These are phyloP conservation scores for Myxocyprinus asiaticus DNA, from an alignment of 2,113 vertebrate species.

Conservation along the genomic window DNA sequence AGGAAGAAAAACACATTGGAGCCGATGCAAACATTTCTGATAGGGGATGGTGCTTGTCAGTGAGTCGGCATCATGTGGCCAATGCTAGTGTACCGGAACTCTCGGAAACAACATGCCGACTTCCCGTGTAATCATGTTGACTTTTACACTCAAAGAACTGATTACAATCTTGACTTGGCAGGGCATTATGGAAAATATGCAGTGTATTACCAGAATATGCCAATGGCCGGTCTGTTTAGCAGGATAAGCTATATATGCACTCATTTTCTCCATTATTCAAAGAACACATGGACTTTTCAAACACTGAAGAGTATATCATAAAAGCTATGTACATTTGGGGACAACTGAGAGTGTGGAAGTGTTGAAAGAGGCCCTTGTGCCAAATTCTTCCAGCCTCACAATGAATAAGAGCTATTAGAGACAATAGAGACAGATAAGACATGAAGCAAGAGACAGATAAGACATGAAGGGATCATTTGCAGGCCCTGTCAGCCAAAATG, in stretches of 20 bases:
- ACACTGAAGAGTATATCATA: background rate
- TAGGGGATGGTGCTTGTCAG: too few species aligned
- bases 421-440: constrained; percentile 55
- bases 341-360: constrained; percentile 43
- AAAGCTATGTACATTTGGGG: background rate
- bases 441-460: background rate
- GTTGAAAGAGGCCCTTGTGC: constrained; percentile 66
- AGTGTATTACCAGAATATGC: background rate
- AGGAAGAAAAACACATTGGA: too few species aligned
- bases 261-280: too few species aligned
- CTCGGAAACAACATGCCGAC: too few species aligned
- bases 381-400: constrained; percentile 63
- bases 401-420: constrained; percentile 33
- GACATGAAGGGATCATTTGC: background rate
- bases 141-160: too few species aligned
- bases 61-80: too few species aligned
- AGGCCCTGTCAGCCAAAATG: constrained; percentile 25
- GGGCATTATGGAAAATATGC: background rate
- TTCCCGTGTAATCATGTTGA: too few species aligned
- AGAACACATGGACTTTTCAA: background rate
- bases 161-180: background rate
- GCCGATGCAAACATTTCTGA: too few species aligned
- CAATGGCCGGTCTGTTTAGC: too few species aligned
- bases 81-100: too few species aligned
- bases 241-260: too few species aligned